Evolutionary conservation across 2,888 invertebrate species (phyloP).

Genomic region (Diaprepes abbreviatus): DNA sequence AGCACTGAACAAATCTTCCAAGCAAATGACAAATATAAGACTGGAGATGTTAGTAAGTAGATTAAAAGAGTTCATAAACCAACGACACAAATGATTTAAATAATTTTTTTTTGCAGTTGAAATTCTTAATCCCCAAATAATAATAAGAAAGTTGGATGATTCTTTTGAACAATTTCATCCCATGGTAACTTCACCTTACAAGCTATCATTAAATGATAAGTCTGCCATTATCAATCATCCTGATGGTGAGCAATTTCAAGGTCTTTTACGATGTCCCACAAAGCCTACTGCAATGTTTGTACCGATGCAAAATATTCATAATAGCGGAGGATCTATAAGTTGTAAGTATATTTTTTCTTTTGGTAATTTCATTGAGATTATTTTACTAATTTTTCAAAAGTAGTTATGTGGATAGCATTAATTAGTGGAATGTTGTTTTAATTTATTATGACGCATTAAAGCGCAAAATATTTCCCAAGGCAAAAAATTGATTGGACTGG

Average conservation of each 20-base stretch:
- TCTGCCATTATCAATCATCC: slow-evolving; percentile 75
- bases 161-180: slow-evolving; percentile 76
- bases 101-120: slow-evolving; percentile 71
- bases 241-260: slow-evolving; percentile 69
- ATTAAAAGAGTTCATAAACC: not conserved
- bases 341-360: too few relatives aligned
- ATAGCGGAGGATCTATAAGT: slow-evolving; percentile 60
- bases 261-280: slow-evolving; percentile 75
- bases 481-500: too few relatives aligned
- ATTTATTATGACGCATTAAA: too few relatives aligned
- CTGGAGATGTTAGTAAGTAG: slow-evolving; percentile 78
- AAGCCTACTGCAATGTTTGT: slow-evolving; percentile 72
- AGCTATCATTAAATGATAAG: slow-evolving; percentile 74
- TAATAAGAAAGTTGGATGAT: slow-evolving; percentile 70
- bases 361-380: too few relatives aligned
- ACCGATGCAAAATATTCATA: slow-evolving; percentile 72
- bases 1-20: slow-evolving; percentile 74
- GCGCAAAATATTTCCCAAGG: too few relatives aligned
- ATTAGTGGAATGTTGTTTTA: too few relatives aligned
- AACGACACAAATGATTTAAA: too few relatives aligned
- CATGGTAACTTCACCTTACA: slow-evolving; percentile 76
- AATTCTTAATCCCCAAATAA: slow-evolving; percentile 77
- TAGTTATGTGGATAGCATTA: too few relatives aligned
- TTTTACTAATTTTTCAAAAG: too few relatives aligned
- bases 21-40: slow-evolving; percentile 74